phyloP scores from a whole-genome alignment of 2,113 vertebrate genomes.

The Camelus dromedarius region DNA sequence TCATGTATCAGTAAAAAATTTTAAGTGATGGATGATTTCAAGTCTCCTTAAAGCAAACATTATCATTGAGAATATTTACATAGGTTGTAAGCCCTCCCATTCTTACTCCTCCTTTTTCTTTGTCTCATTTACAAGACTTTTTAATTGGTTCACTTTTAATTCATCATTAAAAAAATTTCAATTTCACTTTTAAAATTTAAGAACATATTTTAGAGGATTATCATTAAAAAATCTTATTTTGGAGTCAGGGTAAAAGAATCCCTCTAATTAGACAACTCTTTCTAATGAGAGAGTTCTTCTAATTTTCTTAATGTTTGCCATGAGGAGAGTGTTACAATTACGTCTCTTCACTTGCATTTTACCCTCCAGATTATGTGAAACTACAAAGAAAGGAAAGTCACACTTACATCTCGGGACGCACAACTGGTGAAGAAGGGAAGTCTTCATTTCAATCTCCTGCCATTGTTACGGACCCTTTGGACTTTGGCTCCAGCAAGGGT shows the following conservation, averaged over 20 bases:
- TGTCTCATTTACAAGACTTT: neutral
- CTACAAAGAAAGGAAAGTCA: neutral
- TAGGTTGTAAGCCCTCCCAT: neutral
- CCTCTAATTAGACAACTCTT: neutral
- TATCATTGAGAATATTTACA: neutral
- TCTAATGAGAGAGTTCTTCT: neutral
- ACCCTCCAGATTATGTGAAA: neutral
- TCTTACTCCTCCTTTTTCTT: neutral
- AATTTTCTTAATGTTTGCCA: neutral
- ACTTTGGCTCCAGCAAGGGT: neutral
- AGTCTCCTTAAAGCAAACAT: neutral
- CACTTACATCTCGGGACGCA: neutral
- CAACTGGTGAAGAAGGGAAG: neutral
- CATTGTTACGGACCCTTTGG: neutral
- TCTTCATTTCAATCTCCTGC: neutral
- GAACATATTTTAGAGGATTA: neutral
- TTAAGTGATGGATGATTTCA: neutral
- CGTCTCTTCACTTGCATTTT: neutral
- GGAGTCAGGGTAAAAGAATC: neutral
- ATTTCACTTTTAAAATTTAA: slow-evolving; percentile 28
- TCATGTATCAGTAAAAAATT: neutral
- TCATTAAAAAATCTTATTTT: neutral
- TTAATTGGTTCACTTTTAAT: neutral
- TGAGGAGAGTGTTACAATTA: neutral
- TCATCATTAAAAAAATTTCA: neutral